phyloP scores from a whole-genome alignment of 2,113 vertebrate species.

The Saimiri boliviensis region DNA sequence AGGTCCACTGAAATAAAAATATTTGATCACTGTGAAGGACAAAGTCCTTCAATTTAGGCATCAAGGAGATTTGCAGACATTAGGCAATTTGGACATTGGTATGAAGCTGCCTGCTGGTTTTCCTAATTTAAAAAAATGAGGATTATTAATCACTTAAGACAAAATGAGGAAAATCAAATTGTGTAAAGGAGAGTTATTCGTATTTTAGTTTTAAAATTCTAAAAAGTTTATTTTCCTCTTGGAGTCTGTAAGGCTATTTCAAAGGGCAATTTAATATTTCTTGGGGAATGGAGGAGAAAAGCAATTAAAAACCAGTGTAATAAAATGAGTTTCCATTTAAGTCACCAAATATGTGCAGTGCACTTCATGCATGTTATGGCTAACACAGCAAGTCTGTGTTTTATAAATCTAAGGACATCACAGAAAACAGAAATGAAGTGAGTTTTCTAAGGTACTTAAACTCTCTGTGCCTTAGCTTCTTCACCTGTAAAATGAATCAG shows the following conservation, averaged over 20 bases:
- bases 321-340: conserved; percentile 7
- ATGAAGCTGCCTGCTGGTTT: neutral
- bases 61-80: neutral
- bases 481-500: neutral
- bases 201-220: conserved; percentile 7
- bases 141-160: neutral
- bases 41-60: neutral
- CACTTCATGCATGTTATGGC: neutral
- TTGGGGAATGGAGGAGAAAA: neutral
- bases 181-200: neutral
- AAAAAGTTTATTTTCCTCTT: conserved; percentile 37
- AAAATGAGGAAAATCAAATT: neutral
- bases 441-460: neutral
- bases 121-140: conserved; percentile 32
- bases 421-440: neutral
- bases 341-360: neutral
- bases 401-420: neutral
- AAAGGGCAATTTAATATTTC: neutral
- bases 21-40: neutral
- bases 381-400: neutral
- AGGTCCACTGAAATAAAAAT: neutral
- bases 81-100: neutral
- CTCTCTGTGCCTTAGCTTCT: neutral
- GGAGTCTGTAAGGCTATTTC: neutral
- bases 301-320: neutral